Conservation (phyloP, 2,113 vertebrate species). For the Bubalus kerabau region DNA sequence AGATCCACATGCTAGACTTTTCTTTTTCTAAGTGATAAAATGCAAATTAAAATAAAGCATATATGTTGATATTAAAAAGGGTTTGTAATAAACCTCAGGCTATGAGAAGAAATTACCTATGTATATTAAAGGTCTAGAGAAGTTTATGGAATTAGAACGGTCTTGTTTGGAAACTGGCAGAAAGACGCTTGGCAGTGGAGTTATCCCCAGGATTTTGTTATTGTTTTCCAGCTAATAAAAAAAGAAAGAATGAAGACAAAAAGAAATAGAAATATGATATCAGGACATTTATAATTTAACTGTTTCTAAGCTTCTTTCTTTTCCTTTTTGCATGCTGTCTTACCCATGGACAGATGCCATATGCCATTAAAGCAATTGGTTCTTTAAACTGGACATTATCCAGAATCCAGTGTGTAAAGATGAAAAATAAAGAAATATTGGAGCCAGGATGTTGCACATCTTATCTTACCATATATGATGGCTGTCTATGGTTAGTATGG, state of each 20-base stretch:
- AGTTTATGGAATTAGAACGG: background rate
- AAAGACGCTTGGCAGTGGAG: background rate
- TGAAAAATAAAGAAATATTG: constrained; percentile 74
- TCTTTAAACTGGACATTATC: constrained; percentile 71
- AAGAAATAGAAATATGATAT: constrained; percentile 15
- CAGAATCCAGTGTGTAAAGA: constrained; percentile 72
- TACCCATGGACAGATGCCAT: constrained; percentile 55
- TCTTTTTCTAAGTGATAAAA: background rate
- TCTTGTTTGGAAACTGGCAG: background rate
- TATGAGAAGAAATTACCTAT: background rate
- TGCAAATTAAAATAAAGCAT: background rate
- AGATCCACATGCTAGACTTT: background rate
- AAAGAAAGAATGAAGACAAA: background rate
- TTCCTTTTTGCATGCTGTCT: background rate
- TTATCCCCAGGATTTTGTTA: constrained; percentile 16
- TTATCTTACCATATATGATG: constrained; percentile 76
- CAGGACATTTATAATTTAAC: background rate
- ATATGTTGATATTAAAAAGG: background rate
- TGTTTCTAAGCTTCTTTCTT: background rate
- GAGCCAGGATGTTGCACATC: constrained; percentile 70
- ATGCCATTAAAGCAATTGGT: constrained; percentile 64
- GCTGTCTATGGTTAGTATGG: constrained; percentile 50
- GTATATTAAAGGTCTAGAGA: background rate
- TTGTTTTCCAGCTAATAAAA: constrained; percentile 5
- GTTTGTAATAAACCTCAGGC: background rate